Evolutionary conservation across 1,140 invertebrate genomes (phyloP).

Genomic region (Luehdorfia chinensis): DNA sequence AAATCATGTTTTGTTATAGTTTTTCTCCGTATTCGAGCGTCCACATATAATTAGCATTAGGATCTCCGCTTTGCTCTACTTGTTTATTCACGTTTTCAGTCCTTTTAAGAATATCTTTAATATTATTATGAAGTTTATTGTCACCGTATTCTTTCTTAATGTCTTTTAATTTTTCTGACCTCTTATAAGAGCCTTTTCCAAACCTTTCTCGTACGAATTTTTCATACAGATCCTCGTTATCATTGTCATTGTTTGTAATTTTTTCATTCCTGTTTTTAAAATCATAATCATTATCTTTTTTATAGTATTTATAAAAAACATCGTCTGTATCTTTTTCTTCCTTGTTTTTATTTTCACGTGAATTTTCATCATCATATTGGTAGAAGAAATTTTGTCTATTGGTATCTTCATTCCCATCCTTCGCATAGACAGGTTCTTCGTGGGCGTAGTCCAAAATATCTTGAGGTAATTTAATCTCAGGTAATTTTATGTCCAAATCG

Average conservation of each 20-base stretch:
- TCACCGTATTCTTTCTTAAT: slow-evolving; percentile 26
- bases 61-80: slow-evolving; percentile 55
- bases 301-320: slow-evolving; percentile 23
- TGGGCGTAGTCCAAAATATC: slow-evolving; percentile 53
- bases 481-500: slow-evolving; percentile 53
- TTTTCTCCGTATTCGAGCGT: slow-evolving; percentile 73
- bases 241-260: slow-evolving; percentile 29
- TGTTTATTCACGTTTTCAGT: slow-evolving; percentile 57
- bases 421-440: slow-evolving; percentile 29
- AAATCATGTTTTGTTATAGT: slow-evolving; percentile 18
- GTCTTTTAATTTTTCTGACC: slow-evolving; percentile 45
- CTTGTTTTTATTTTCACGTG: slow-evolving; percentile 30
- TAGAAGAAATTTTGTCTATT: slow-evolving; percentile 29
- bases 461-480: slow-evolving; percentile 65
- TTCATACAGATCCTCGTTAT: slow-evolving; percentile 61
- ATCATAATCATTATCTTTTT: slow-evolving; percentile 24
- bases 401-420: slow-evolving; percentile 24
- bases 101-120: slow-evolving; percentile 59
- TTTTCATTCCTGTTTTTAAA: slow-evolving; percentile 24
- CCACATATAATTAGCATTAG: slow-evolving; percentile 74
- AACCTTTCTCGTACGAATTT: slow-evolving; percentile 66
- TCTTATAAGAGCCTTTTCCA: slow-evolving; percentile 47
- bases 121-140: slow-evolving; percentile 47
- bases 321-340: slow-evolving; percentile 33
- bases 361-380: slow-evolving; percentile 34